Evolutionary conservation across 2,113 vertebrate genomes (phyloP).

Genomic region (Potamarius usumacintae): DNA sequence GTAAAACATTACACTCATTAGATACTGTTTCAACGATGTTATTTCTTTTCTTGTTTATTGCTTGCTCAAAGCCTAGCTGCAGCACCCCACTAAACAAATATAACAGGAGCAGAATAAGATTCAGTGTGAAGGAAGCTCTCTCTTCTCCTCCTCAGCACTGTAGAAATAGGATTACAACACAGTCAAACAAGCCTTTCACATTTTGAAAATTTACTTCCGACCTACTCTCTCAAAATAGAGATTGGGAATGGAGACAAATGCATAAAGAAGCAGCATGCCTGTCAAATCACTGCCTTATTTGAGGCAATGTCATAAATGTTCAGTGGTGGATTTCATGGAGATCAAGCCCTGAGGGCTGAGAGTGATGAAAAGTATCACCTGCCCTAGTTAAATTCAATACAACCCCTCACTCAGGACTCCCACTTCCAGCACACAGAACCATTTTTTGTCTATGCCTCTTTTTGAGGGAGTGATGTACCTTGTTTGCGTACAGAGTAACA

Average conservation of each 20-base stretch:
- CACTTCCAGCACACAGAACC: conserved; percentile 5
- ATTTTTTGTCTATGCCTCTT: not conserved
- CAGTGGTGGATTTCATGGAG: conserved; percentile 23
- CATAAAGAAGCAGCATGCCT: conserved; percentile 38
- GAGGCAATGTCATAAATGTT: conserved; percentile 25
- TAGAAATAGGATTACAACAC: conserved; percentile 52
- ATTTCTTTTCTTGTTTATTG: conserved; percentile 12
- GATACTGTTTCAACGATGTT: not conserved
- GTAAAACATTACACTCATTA: conserved; percentile 5
- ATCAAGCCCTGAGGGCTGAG: conserved; percentile 31
- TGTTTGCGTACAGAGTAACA: not conserved
- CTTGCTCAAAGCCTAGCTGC: conserved; percentile 11
- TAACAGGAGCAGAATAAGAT: conserved; percentile 28
- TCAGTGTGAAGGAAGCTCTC: conserved; percentile 27
- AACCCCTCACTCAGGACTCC: not conserved
- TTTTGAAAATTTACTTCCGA: conserved; percentile 35
- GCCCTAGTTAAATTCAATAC: conserved; percentile 45
- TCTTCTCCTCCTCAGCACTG: conserved; percentile 45
- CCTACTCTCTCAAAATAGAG: conserved; percentile 42
- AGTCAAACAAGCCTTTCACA: conserved; percentile 49
- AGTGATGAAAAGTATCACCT: conserved; percentile 25
- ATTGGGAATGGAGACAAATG: conserved; percentile 31
- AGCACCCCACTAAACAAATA: conserved; percentile 31
- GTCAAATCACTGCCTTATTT: conserved; percentile 37
- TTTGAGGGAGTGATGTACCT: conserved; percentile 5